Base-by-base conservation (phyloP, 2,888 invertebrate species). In the Acleris laterana region DNA sequence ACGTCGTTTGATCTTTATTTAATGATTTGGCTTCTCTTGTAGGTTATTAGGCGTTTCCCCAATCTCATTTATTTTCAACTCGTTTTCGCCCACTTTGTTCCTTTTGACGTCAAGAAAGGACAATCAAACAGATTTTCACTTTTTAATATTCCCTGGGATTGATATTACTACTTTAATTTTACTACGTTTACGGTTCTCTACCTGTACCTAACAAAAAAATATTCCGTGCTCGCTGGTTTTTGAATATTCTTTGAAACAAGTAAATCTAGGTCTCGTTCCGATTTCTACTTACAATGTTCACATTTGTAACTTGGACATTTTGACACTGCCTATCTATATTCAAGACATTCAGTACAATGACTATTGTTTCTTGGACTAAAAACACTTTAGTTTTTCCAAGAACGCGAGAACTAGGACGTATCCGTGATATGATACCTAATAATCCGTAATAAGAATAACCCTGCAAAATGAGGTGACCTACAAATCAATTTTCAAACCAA, bases 391-490 rank as follows among this genome's bases (percentile, higher is more conserved):
- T 32, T 25, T 60, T 66, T 66, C 66, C 38, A 52, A 51, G 57
- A 66, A 66, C 52, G 52, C 51, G 56, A 55, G 52, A 62, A 62
- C 38, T 66, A 52, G 66, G 52, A 62, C 66, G 61, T 50, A 66
- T 57, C 51, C 62, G 62, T 38, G 61, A 77, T 70, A 70, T 72
- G 74, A 80, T 82, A 83, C 62, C 57, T 66, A 66, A 57, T 66
- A 57, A 66, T 62, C 77, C 81, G 77, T 76, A 76, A 77, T 78
- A 78, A 66, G 66, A 66, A 78, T 81, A 80, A 80, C 75, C 73
- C 70, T 74, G 70, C 72, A 61, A 77, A 76, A 87, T 68, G 76
- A 78, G 87, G 85, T 86, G 85, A 84, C 87, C 85, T 77, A 84
- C 69, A 78, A 81, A 77, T 62, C 65, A 65, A 65, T 69, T 70